Base-by-base conservation (phyloP, 2,888 invertebrate species). In the Enchytraeus crypticus region DNA sequence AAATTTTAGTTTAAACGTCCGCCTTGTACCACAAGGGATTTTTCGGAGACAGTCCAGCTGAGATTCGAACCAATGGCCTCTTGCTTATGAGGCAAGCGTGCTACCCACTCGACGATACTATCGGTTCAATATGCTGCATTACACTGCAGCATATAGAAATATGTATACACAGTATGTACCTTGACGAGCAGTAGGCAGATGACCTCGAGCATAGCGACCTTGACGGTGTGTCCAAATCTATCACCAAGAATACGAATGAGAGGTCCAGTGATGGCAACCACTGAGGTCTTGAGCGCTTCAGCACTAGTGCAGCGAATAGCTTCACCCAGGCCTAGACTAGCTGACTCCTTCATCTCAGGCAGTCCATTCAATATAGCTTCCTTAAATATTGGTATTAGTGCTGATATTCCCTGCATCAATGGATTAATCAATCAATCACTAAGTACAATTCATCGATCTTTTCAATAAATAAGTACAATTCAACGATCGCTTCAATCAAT, bases 241-340 rank as follows among this genome's bases (percentile, higher is more conserved):
- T 95, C 93, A 11, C 97, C 97, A 57, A 98, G 85, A 77, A 97
- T 95, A 73, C 98, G 86, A 81, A 98, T 98, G 65, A 98, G 84
- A 0, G 98, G 97, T 0, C 98, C 98, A 3, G 97, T 97, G 72
- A 98, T 92, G 77, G 92, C 90, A 64, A 97, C 90, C 3, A 97
- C 96, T 54, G 95, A 95, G 0, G 95, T 90, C 78, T 93, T 92
- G 60, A 97, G 81, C 4, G 95, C 91, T 57, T 86, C 84, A 0
- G 93, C 85, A 67, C 88, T 90, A 5, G 95, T 92, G 63, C 90
- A 81, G 73, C 84, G 84, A 74, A 93, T 91, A 21, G 91, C 85
- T 77, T 87, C 86, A 57, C 88, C 88, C 71, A 97, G 82, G 66
- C 93, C 93, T 74, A 90, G 87, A 5, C 96, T 92, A 0, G 96